phyloP scores from a whole-genome alignment of 2,797 vertebrate species.

The Cossypha polioptera region DNA sequence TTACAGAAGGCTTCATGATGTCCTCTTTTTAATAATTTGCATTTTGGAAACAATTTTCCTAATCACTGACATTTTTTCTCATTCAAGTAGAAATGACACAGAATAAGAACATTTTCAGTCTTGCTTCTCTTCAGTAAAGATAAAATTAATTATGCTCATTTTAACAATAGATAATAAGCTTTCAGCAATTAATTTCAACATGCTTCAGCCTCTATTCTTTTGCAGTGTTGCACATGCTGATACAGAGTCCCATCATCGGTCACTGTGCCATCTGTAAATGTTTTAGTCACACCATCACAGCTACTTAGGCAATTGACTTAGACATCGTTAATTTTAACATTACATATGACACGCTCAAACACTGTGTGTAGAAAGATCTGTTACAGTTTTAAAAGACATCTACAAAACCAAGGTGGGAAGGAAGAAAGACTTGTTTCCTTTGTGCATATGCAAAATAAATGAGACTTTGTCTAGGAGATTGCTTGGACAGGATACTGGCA shows the following conservation, averaged over 20 bases:
- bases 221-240: neutral
- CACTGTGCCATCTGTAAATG: conserved; percentile 27
- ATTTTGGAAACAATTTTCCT: neutral
- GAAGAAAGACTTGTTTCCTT: neutral
- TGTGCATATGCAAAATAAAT: neutral
- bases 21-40: neutral
- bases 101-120: neutral
- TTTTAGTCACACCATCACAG: conserved; percentile 9
- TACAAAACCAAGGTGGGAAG: neutral
- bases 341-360: neutral
- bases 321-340: neutral
- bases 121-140: neutral
- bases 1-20: neutral
- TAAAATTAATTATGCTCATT: neutral
- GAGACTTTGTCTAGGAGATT: neutral
- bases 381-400: neutral
- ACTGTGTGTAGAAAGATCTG: neutral
- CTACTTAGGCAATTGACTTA: neutral
- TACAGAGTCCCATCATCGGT: neutral
- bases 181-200: neutral
- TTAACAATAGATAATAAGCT: neutral
- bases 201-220: neutral
- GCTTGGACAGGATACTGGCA: neutral
- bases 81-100: neutral
- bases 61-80: neutral